A percentile compares a stretch with the other conserved stretches of the same genome.
phyloP scores from a whole-genome alignment of 1,140 invertebrate species.

The Nixonia krombeini region DNA sequence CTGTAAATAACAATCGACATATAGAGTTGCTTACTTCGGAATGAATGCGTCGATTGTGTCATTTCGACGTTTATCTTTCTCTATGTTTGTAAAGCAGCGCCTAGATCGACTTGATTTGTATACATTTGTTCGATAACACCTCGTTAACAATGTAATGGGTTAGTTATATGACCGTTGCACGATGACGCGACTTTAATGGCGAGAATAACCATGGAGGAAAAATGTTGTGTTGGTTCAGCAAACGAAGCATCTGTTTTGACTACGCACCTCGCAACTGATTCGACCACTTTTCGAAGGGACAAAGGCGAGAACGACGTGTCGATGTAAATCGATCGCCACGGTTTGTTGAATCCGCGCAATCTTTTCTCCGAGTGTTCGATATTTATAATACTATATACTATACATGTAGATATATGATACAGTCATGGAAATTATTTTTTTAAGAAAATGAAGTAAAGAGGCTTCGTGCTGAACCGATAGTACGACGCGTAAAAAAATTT shows the following conservation, averaged over 20 bases:
- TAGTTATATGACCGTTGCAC: conserved; percentile 49
- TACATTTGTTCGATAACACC: conserved; percentile 49
- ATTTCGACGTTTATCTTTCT: conserved; percentile 36
- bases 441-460: conserved; percentile 38
- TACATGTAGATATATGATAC: conserved; percentile 45
- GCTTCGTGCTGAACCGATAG: conserved; percentile 34
- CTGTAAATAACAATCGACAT: conserved; percentile 8
- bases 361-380: conserved; percentile 50
- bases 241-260: conserved; percentile 27
- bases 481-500: conserved; percentile 10
- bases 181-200: conserved; percentile 43
- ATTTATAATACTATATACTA: conserved; percentile 50
- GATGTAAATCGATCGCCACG: conserved; percentile 36
- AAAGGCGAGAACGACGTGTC: conserved; percentile 12
- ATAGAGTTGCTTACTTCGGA: not conserved
- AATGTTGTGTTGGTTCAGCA: conserved; percentile 47
- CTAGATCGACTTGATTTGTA: conserved; percentile 40
- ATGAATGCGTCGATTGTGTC: conserved; percentile 26
- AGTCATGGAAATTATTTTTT: conserved; percentile 50
- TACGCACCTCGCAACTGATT: not conserved
- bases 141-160: conserved; percentile 45
- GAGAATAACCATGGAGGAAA: conserved; percentile 44
- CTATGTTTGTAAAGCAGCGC: conserved; percentile 22
- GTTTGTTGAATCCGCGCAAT: conserved; percentile 47
- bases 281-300: not conserved